A percentile compares a stretch with the other conserved stretches of the same genome.
phyloP scores from a whole-genome alignment of 2,113 vertebrate genomes.

The Scophthalmus maximus region DNA sequence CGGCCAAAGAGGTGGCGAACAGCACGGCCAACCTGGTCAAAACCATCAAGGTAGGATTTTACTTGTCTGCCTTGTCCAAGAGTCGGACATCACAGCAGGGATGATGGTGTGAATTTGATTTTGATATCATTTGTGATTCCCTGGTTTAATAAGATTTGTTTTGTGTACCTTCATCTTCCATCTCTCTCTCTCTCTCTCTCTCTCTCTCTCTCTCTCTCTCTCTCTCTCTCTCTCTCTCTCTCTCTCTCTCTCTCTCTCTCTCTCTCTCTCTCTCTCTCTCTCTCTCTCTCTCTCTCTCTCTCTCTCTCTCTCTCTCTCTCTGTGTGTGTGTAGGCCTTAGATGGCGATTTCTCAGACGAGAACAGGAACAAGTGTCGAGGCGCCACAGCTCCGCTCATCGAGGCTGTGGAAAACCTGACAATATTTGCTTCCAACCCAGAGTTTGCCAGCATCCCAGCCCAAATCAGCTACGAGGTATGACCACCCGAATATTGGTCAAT shows the following conservation, averaged over 20 bases:
- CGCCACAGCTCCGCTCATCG: constrained; percentile 92
- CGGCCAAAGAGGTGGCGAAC: constrained; percentile 98
- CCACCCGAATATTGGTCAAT: no score
- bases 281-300: background rate
- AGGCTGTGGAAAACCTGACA: constrained; percentile 96
- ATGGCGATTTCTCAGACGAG: constrained; percentile 98
- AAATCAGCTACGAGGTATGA: constrained; percentile 87
- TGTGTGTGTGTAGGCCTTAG: constrained; percentile 93
- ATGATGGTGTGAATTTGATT: no score
- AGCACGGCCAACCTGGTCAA: constrained; percentile 98
- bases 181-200: no score
- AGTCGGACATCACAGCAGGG: background rate
- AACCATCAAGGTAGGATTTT: constrained; percentile 93
- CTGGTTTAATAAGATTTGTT: no score
- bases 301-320: background rate
- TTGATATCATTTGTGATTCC: no score
- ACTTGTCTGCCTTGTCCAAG: background rate
- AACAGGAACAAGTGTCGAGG: constrained; percentile 92
- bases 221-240: no score
- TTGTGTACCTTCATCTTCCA: no score
- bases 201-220: no score
- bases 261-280: no score
- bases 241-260: no score
- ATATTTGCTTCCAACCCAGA: constrained; percentile 97
- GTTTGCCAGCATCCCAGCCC: constrained; percentile 95